Base-by-base conservation (phyloP, 1,140 invertebrate species). In the Drosophila nikananu region DNA sequence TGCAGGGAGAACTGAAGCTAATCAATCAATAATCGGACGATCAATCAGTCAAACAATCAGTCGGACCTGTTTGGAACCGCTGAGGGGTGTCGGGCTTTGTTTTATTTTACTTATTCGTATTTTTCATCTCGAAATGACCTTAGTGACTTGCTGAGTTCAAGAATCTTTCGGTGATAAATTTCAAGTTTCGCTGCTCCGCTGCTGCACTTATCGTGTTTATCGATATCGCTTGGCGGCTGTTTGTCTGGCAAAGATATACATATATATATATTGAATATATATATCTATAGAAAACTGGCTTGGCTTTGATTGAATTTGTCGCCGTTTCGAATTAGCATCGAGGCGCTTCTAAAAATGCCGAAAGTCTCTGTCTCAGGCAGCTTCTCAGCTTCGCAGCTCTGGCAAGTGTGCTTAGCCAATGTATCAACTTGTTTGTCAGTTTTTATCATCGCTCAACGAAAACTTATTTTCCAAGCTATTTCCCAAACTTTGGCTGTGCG, bases 11-110 rank as follows among this genome's bases (percentile, higher is more conserved):
- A 58, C 15, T 48, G 46, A 23, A 66, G 72, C 55, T 75, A 75
- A 75, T 75, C 72, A 74, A 74, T 75, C 72, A 74, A 62, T 49
- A 61, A 74, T 75, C 71, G 32, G 21, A 39, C 49, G 57, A 62
- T 75, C 58, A 74, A 74, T 73, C 70, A 72, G 70, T 72, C 70
- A 75, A 75, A 63, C 72, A 74, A 75, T 63, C 70, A 55, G 49
- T 67, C 63, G 55, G 25, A 74, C 72, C 58, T 42, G 70, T 73
- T 73, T 9, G 2, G 23, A 27, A 23, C 32, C 37, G n/a, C 15
- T 2, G 30, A 9, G 13, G 15, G 58, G 48, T 37, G 2, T n/a
- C 9, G 5, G 25, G 23, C 13, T 19, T 32, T 12, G 4, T 27
- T 49, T 27, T 49, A 25, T 17, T 27, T 49, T 15, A 25, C 27